A percentile compares a stretch with the other conserved stretches of the same genome.
These are phyloP conservation scores for Leucopternis melanops DNA, from an alignment of 2,113 vertebrate genomes.

Conservation along the genomic window DNA sequence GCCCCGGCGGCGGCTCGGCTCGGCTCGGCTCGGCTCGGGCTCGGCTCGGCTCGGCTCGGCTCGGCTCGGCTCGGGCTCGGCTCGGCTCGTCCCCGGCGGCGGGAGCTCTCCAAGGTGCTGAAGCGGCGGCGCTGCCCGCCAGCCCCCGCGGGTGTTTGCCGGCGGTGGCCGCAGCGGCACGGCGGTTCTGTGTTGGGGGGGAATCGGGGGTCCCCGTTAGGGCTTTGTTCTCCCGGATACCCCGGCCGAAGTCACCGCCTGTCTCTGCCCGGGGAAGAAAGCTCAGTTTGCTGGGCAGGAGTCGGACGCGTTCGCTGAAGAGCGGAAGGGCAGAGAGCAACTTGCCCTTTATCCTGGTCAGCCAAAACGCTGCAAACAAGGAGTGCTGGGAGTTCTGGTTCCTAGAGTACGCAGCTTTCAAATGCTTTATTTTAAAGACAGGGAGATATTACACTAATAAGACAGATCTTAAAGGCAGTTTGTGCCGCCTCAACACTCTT, in stretches of 20 bases:
- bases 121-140: neutral
- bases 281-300: neutral
- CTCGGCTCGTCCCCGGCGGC: too few species aligned
- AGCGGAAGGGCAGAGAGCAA: neutral
- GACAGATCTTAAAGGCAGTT: neutral
- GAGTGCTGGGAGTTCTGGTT: neutral
- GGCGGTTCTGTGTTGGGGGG: too few species aligned
- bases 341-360: neutral
- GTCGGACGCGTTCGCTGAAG: rapidly evolving
- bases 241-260: neutral
- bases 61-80: too few species aligned
- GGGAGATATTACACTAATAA: neutral
- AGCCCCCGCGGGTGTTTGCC: too few species aligned
- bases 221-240: neutral
- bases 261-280: too few species aligned
- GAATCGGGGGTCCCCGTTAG: rapidly evolving
- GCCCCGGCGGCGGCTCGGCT: too few species aligned
- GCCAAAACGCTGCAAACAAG: neutral
- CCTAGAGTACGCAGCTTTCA: neutral
- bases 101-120: slow-evolving; percentile 55
- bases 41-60: too few species aligned
- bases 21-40: too few species aligned
- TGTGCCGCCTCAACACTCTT: neutral
- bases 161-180: too few species aligned
- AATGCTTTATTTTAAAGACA: neutral